phyloP scores from a whole-genome alignment of 2,797 vertebrate genomes.

The Hippocampus kuda region DNA sequence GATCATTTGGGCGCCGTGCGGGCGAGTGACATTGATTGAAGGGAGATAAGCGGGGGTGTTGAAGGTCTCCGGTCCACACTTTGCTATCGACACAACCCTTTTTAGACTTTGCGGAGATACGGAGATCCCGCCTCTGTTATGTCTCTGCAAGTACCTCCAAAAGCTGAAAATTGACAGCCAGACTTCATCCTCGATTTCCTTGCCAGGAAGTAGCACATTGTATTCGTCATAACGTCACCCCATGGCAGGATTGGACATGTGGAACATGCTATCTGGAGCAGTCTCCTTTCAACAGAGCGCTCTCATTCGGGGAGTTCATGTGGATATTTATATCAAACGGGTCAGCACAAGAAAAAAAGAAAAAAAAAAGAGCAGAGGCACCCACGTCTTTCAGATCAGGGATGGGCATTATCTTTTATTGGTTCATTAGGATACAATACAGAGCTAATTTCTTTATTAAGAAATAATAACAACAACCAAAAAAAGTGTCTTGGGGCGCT shows the following conservation, averaged over 20 bases:
- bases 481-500: no score
- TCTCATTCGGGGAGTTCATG: constrained; percentile 63
- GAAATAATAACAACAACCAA: no score
- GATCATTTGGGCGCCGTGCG: background rate
- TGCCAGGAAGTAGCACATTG: background rate
- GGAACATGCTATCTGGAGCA: constrained; percentile 66
- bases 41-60: background rate
- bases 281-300: constrained; percentile 55
- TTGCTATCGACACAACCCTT: no score
- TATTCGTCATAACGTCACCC: constrained; percentile 27
- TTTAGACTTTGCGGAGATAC: no score
- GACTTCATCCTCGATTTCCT: background rate
- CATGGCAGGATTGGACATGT: constrained; percentile 41
- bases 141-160: background rate
- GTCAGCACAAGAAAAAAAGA: constrained; percentile 53
- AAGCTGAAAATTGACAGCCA: background rate
- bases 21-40: background rate
- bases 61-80: background rate
- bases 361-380: constrained; percentile 35
- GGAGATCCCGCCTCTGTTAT: background rate
- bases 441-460: no score
- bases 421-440: no score
- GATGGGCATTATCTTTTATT: constrained; percentile 11
- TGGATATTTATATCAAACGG: constrained; percentile 70
- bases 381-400: constrained; percentile 41